These are phyloP conservation scores for Malurus alboscapulatus DNA, from an alignment of 2,113 vertebrate genomes.

Conservation along the genomic window DNA sequence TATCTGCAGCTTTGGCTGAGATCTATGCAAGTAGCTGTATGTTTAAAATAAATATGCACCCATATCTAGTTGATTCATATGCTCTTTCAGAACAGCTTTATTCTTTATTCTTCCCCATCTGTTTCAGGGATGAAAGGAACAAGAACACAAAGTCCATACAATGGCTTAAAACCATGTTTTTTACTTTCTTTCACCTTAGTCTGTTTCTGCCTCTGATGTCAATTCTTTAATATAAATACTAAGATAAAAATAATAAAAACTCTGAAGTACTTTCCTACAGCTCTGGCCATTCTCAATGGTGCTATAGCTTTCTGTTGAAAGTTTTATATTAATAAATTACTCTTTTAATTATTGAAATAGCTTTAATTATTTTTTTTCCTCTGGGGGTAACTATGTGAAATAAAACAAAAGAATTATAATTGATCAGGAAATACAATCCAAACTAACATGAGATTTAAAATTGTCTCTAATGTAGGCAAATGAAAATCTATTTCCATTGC, in stretches of 20 bases:
- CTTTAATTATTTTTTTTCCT: background rate
- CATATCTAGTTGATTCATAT: background rate
- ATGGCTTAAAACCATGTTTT: background rate
- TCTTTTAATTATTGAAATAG: background rate
- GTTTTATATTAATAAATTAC: conserved; percentile 21
- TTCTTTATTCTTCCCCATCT: conserved; percentile 6
- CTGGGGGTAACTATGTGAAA: background rate
- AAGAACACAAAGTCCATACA: background rate
- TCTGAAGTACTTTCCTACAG: background rate
- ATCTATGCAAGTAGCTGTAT: background rate
- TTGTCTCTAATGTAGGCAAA: background rate
- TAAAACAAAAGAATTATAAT: conserved; percentile 6
- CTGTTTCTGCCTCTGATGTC: background rate
- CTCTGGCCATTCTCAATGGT: background rate
- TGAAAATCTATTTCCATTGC: conserved; percentile 9
- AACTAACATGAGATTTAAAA: conserved; percentile 10
- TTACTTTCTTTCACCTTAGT: conserved; percentile 4
- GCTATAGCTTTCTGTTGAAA: background rate
- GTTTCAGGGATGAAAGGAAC: conserved; percentile 20
- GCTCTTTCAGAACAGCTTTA: conserved; percentile 18
- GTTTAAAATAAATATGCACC: conserved; percentile 20
- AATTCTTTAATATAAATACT: background rate
- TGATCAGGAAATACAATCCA: background rate
- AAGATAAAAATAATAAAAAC: background rate
- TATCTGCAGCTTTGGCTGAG: background rate